Evolutionary conservation across 2,888 invertebrate species (phyloP), one percentile per base, ranked within the genome.

Genomic region (Oxycera nigricornis): DNA sequence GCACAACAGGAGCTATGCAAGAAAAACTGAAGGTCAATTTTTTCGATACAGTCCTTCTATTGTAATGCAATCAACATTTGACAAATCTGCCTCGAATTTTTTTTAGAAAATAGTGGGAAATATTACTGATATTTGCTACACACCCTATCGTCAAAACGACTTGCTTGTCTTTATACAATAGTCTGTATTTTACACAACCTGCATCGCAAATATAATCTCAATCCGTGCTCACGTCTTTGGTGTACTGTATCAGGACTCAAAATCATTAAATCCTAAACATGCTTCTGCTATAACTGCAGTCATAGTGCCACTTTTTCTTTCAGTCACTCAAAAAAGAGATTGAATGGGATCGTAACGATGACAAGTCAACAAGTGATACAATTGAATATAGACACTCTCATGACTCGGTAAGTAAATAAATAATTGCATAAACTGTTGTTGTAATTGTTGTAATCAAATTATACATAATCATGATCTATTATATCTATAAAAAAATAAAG

Each of bases 291-390:
- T n/a, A 70, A 35, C 70, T 70, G 70, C 70, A 70, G 52, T 70
- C 61, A 77, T 75, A 75, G 75, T 73, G 76, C 74, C 75, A 77
- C 78, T 76, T 79, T 75, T 74, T 77, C 17, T 79, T 79, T 73
- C 89, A 95, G 95, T 94, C 94, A 79, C 87, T 95, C 82, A 95
- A 95, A 85, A 95, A 95, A 87, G 94, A 95, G 89, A 90, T 92
- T 81, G 94, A 94, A 83, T 94, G 93, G 92, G 92, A 92, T 81
- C 87, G 92, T 82, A 90, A 90, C 81, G 94, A 94, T 81, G 94
- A 94, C 74, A 93, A 92, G 85, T 89, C 89, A 81, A 90, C 90
- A 81, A 92, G 90, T 77, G 94, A 94, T 85, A 89, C 91, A 79
- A 88, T 91, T 73, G 94, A 94, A 79, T 94, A 93, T 86, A 89